These are phyloP conservation scores for Telmatherina bonti DNA, from an alignment of 2,797 vertebrate species.

Conservation along the genomic window DNA sequence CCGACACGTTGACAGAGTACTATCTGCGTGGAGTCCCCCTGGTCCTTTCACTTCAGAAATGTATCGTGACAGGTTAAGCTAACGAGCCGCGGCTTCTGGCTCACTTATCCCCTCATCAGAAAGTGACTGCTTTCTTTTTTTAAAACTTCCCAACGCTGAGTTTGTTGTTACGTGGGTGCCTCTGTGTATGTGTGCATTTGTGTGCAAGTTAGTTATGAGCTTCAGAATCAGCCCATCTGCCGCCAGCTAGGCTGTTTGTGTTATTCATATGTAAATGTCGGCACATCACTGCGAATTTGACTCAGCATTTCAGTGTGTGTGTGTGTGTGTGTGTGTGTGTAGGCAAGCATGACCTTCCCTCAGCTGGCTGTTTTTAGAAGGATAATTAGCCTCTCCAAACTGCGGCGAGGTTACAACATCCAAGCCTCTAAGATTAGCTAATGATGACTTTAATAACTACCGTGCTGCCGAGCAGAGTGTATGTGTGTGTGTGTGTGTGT, in stretches of 20 bases:
- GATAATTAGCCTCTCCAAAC: slow-evolving; percentile 66
- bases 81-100: slow-evolving; percentile 57
- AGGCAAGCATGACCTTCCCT: slow-evolving; percentile 34
- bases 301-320: slow-evolving; percentile 36
- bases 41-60: slow-evolving; percentile 49
- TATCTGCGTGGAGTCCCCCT: slow-evolving; percentile 47
- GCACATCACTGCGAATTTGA: slow-evolving; percentile 46
- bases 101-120: slow-evolving; percentile 37
- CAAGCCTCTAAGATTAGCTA: slow-evolving; percentile 48
- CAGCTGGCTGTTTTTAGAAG: slow-evolving; percentile 16
- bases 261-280: slow-evolving; percentile 71
- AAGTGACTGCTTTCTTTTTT: slow-evolving; percentile 19
- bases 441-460: slow-evolving; percentile 62
- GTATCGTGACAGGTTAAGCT: slow-evolving; percentile 64
- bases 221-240: slow-evolving; percentile 40
- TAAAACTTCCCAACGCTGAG: slow-evolving; percentile 12
- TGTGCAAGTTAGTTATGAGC: slow-evolving; percentile 24
- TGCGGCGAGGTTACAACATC: slow-evolving; percentile 45
- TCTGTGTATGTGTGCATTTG: neutral
- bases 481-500: slow-evolving; percentile 9
- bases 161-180: slow-evolving; percentile 12
- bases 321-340: slow-evolving; percentile 8
- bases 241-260: slow-evolving; percentile 34
- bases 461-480: neutral
- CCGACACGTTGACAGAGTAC: slow-evolving; percentile 40